Conservation (phyloP, 1,140 invertebrate genomes). For the Acromyrmex echinatior region DNA sequence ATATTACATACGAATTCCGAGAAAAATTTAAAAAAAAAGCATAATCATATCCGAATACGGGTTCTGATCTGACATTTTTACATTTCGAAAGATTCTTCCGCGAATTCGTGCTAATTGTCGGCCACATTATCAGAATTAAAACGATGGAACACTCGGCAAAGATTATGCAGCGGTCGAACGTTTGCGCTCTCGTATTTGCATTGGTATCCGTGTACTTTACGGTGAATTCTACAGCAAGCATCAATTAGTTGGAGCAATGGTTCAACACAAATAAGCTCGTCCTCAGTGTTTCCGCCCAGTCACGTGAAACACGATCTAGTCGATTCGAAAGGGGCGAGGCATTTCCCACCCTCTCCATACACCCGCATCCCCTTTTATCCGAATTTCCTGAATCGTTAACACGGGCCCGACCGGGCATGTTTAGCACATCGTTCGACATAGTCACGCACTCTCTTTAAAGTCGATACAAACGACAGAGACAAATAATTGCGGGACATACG, state of each 20-base stretch:
- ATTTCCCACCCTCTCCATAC: not conserved
- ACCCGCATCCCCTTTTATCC: conserved; percentile 9
- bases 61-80: not conserved
- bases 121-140: conserved; percentile 27
- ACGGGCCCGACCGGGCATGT: conserved; percentile 10
- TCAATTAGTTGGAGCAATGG: conserved; percentile 68
- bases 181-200: conserved; percentile 36
- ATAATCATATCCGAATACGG: not conserved
- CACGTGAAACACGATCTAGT: conserved; percentile 40
- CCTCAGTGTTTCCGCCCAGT: conserved; percentile 58
- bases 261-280: conserved; percentile 59
- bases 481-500: conserved; percentile 10
- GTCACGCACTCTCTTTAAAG: conserved; percentile 21
- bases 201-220: conserved; percentile 19
- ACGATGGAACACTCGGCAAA: not conserved
- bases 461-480: not conserved
- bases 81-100: not conserved
- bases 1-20: not conserved
- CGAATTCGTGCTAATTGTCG: not conserved
- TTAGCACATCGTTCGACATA: conserved; percentile 58
- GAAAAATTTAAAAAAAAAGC: not conserved
- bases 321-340: conserved; percentile 30
- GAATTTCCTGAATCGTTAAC: conserved; percentile 51
- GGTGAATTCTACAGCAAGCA: conserved; percentile 59
- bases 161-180: conserved; percentile 36